Evolutionary conservation across 1,140 invertebrate species (phyloP).

Genomic region (Hormaphis cornu): DNA sequence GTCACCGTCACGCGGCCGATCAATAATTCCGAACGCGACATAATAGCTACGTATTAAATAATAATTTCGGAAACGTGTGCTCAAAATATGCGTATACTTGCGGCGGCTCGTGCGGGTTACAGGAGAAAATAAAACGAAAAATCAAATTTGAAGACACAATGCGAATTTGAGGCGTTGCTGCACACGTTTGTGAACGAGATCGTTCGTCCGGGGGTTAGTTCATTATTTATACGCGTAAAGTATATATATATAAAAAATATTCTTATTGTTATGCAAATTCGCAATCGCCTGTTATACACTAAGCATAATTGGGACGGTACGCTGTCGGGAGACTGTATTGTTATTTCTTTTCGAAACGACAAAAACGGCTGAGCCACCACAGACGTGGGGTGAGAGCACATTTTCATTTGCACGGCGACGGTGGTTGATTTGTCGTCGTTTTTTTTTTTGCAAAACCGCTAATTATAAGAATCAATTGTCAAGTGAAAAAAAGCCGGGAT

Average conservation of each 20-base stretch:
- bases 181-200: too few species aligned
- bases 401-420: neutral
- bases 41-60: too few species aligned
- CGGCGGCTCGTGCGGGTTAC: too few species aligned
- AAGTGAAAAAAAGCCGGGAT: neutral
- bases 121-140: too few species aligned
- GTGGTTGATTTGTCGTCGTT: neutral
- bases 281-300: neutral
- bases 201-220: neutral
- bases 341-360: neutral
- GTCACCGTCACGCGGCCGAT: too few species aligned
- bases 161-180: too few species aligned
- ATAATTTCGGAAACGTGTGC: too few species aligned
- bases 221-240: neutral
- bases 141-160: too few species aligned
- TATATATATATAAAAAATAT: neutral
- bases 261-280: constrained; percentile 26
- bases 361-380: neutral
- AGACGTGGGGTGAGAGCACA: too few species aligned
- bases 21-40: too few species aligned
- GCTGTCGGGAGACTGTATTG: neutral
- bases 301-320: constrained; percentile 4
- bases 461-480: neutral
- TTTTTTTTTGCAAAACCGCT: neutral
- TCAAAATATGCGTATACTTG: too few species aligned